Base-by-base conservation (phyloP, 2,797 vertebrate genomes). In the Petrocephalus schoutedeni region DNA sequence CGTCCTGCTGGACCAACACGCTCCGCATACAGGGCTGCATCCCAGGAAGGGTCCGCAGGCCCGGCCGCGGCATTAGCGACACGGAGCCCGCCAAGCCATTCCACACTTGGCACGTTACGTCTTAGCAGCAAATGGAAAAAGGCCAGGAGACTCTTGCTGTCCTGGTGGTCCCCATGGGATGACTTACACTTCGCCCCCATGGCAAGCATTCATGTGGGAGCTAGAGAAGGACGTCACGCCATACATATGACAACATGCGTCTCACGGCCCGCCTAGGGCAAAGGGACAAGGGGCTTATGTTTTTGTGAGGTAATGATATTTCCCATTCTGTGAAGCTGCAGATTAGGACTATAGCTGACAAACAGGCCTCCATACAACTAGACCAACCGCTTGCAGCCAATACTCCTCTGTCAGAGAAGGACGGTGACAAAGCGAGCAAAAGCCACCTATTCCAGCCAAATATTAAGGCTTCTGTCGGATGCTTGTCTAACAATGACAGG, bases 61-160 rank as follows among this genome's bases (percentile, higher is more conserved):
- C 28, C 28, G 41, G 41, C 41, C 41, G 41, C 45, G 41, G 45
- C 71, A 45, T 77, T 77, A 77, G 71, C 41, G 19, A 45, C 71
- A 45, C 16, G 7, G 36, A 16, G 71, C 7, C 8, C 2, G 71
- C 71, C 71, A 77, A 77, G 28, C 36, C 71, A 77, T 77, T n/a
- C 36, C 71, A 77, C 41, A 49, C 36, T 77, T 3, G 16, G 6
- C 19, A 74, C 36, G 16, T 74, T 74, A 74, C 41, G 71, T 16
- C 36, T 74, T 45, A 77, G 71, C 45, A 77, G 71, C 71, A 45
- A 77, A 77, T 45, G 71, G 71, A 77, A 77, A 77, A 77, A 45
- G 71, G 28, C 16, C 36, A 45, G 36, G 36, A 49, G 41, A 9
- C 16, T n/a, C 41, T n/a, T 0, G 14, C 41, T 1, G 36, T 45